Evolutionary conservation across 2,888 invertebrate species (phyloP).

Genomic region (Tipula lateralis): DNA sequence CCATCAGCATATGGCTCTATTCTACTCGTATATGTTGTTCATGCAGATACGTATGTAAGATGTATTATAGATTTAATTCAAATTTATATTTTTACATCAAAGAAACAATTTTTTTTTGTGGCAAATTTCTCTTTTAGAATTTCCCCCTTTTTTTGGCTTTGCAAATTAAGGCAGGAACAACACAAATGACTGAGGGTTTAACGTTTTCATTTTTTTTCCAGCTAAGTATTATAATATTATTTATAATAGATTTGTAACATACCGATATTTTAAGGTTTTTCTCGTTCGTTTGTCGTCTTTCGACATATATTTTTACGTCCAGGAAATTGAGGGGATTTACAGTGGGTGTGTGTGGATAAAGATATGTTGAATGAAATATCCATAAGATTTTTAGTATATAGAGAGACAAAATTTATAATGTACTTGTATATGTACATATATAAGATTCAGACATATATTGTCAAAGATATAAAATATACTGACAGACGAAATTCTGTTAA

Average conservation of each 20-base stretch:
- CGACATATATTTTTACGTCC: background rate
- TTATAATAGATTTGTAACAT: conserved; percentile 1
- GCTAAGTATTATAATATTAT: background rate
- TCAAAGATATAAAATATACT: background rate
- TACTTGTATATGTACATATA: background rate
- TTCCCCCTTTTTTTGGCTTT: background rate
- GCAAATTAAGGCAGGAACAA: conserved; percentile 11
- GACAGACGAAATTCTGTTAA: background rate
- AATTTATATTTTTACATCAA: conserved; percentile 15
- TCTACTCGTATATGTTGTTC: background rate
- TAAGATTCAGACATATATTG: background rate
- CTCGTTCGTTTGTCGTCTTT: background rate
- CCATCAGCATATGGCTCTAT: background rate
- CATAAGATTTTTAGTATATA: background rate
- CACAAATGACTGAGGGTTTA: conserved; percentile 11
- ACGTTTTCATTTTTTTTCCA: background rate
- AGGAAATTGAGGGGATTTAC: background rate
- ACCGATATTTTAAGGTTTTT: conserved; percentile 9
- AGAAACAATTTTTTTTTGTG: background rate
- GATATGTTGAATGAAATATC: background rate
- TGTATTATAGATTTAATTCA: background rate
- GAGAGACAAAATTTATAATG: background rate
- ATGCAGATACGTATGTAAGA: background rate
- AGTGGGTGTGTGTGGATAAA: background rate
- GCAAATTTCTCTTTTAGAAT: background rate